Conservation (phyloP, 1,140 invertebrate species). For the Cydia strobilella region DNA sequence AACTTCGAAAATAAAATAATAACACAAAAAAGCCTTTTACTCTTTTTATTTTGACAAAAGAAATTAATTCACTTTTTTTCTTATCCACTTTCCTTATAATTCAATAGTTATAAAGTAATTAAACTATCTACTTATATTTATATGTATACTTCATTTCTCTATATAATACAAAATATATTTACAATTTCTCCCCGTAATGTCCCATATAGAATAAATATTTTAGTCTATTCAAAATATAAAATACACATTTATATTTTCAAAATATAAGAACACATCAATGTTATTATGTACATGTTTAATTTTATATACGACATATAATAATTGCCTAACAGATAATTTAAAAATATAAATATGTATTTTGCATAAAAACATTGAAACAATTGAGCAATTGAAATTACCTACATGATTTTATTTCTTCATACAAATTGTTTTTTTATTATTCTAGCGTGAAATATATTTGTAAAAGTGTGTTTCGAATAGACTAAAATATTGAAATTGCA, state of each 20-base stretch:
- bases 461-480: constrained; percentile 42
- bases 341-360: constrained; percentile 30
- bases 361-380: constrained; percentile 18
- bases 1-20: constrained; percentile 44
- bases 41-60: constrained; percentile 78
- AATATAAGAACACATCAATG: constrained; percentile 17
- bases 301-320: constrained; percentile 24
- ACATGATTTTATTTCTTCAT: constrained; percentile 7
- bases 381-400: constrained; percentile 30
- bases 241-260: constrained; percentile 31
- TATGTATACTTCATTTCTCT: constrained; percentile 72
- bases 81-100: constrained; percentile 73
- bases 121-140: constrained; percentile 75
- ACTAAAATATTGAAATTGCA: constrained; percentile 52
- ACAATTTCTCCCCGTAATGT: constrained; percentile 69
- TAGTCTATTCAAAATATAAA: constrained; percentile 42
- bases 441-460: background rate
- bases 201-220: constrained; percentile 51
- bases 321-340: background rate
- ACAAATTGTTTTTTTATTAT: constrained; percentile 8
- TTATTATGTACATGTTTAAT: constrained; percentile 32
- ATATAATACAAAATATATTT: constrained; percentile 78
- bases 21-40: constrained; percentile 65
- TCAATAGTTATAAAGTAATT: constrained; percentile 76
- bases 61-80: constrained; percentile 76